phyloP scores from a whole-genome alignment of 2,797 vertebrate species.

The Lutjanus campechanus region DNA sequence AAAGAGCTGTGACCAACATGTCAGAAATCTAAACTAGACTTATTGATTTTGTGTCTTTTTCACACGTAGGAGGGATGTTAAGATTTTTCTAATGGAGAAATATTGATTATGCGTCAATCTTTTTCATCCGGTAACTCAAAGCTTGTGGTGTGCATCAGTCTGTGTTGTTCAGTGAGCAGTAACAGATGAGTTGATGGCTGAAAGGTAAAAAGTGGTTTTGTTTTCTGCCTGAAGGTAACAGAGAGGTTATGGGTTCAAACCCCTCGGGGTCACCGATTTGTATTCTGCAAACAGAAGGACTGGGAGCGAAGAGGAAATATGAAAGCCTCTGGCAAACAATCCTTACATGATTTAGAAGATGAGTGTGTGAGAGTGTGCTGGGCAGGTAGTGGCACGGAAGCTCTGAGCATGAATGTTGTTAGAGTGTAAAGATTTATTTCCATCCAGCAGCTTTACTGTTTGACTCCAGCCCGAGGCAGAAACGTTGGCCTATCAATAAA shows the following conservation, averaged over 20 bases:
- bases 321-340: slow-evolving; percentile 21
- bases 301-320: not conserved
- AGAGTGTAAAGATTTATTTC: not conserved
- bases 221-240: slow-evolving; percentile 16
- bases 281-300: slow-evolving; percentile 11
- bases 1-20: not conserved
- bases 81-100: slow-evolving; percentile 36
- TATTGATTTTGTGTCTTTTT: slow-evolving; percentile 31
- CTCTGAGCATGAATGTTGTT: not conserved
- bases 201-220: not conserved
- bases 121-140: slow-evolving; percentile 7
- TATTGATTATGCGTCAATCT: slow-evolving; percentile 53
- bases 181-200: not conserved
- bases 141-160: slow-evolving; percentile 12
- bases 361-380: not conserved
- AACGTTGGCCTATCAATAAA: not conserved
- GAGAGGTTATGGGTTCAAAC: slow-evolving; percentile 3
- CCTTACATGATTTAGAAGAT: not conserved
- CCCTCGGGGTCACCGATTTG: not conserved
- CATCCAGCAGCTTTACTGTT: not conserved
- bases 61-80: not conserved
- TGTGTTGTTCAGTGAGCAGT: slow-evolving; percentile 10
- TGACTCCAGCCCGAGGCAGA: not conserved
- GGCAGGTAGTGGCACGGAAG: not conserved
- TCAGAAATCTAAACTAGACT: not conserved